Evolutionary conservation across 2,888 invertebrate genomes (phyloP).

Genomic region (Diachrysia chrysitis): DNA sequence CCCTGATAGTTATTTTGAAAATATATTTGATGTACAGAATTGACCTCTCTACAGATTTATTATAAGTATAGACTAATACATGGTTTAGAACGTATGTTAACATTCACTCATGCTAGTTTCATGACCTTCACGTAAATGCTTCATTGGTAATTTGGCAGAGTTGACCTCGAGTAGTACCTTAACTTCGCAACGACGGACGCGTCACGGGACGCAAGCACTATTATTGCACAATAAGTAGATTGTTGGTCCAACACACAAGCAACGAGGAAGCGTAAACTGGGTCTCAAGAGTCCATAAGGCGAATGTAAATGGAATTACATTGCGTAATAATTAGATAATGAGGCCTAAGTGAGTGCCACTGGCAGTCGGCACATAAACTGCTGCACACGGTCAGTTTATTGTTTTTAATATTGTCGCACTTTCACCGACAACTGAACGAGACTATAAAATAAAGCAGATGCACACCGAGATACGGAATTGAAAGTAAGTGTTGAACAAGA

Average conservation of each 20-base stretch:
- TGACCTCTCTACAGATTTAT: too few relatives aligned
- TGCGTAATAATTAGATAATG: slow-evolving; percentile 81
- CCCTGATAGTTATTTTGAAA: too few relatives aligned
- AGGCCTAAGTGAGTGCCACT: slow-evolving; percentile 58
- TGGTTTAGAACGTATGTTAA: neutral
- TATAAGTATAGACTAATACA: too few relatives aligned
- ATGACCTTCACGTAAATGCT: slow-evolving; percentile 14
- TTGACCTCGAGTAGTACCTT: slow-evolving; percentile 15
- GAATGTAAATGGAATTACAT: slow-evolving; percentile 73
- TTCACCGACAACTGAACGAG: slow-evolving; percentile 69
- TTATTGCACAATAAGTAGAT: slow-evolving; percentile 67
- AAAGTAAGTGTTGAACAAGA: slow-evolving; percentile 45
- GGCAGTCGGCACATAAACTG: slow-evolving; percentile 62
- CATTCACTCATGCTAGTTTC: neutral
- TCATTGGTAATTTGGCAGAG: slow-evolving; percentile 11
- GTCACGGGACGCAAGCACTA: slow-evolving; percentile 65
- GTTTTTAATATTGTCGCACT: slow-evolving; percentile 71
- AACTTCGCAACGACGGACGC: slow-evolving; percentile 57
- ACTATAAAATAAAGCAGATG: slow-evolving; percentile 44
- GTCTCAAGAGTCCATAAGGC: slow-evolving; percentile 69
- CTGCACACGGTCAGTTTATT: slow-evolving; percentile 60
- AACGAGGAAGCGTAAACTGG: slow-evolving; percentile 71
- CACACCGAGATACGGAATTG: slow-evolving; percentile 45
- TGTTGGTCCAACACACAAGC: slow-evolving; percentile 60
- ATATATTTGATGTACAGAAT: too few relatives aligned